A percentile compares a stretch with the other conserved stretches of the same genome.
Conservation (phyloP, 2,113 vertebrate species). For the Brachyistius frenatus region DNA sequence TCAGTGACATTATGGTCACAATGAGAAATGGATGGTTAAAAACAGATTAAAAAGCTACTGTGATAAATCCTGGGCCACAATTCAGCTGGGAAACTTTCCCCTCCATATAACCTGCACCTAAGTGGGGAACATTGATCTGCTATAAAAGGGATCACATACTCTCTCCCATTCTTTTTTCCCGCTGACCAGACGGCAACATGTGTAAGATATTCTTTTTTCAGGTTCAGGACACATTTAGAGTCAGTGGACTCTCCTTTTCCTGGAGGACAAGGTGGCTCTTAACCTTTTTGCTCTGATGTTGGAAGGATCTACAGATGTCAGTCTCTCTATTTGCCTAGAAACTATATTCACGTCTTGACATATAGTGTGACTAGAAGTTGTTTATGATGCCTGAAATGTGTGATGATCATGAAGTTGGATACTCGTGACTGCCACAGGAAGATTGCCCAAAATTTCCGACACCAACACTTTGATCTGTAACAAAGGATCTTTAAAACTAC, state of each 20-base stretch:
- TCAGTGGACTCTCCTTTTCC: not conserved
- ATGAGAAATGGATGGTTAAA: slow-evolving; percentile 68
- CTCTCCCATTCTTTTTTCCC: not conserved
- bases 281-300: slow-evolving; percentile 4
- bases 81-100: slow-evolving; percentile 64
- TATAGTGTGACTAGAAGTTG: not conserved
- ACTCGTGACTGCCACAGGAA: not conserved
- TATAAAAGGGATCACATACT: slow-evolving; percentile 38
- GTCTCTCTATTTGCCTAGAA: not conserved
- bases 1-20: slow-evolving; percentile 41
- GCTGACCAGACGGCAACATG: slow-evolving; percentile 26
- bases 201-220: slow-evolving; percentile 32
- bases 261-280: not conserved
- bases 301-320: not conserved
- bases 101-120: slow-evolving; percentile 56
- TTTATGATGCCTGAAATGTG: not conserved
- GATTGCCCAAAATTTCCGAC: not conserved
- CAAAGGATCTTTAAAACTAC: not conserved
- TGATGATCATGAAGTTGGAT: not conserved
- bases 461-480: not conserved
- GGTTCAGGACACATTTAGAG: slow-evolving; percentile 30
- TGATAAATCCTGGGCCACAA: slow-evolving; percentile 51
- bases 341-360: not conserved
- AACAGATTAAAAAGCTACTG: slow-evolving; percentile 47
- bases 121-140: slow-evolving; percentile 58